These are phyloP conservation scores for Selene dorsalis DNA, from an alignment of 2,797 vertebrate species.

Conservation along the genomic window DNA sequence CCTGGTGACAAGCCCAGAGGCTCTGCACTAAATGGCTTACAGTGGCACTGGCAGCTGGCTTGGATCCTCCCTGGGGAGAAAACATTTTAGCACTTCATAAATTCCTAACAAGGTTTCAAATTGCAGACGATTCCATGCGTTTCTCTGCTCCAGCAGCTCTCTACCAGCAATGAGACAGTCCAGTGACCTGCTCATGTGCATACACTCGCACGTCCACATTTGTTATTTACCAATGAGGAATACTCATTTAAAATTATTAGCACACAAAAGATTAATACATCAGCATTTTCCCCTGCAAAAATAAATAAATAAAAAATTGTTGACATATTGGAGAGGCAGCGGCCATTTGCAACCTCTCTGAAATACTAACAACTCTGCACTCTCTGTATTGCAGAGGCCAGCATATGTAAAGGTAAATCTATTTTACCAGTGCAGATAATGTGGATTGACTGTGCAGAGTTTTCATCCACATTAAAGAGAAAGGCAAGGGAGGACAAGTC, in stretches of 20 bases:
- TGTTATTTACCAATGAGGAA: constrained; percentile 43
- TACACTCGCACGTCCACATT: constrained; percentile 34
- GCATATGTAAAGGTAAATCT: not conserved
- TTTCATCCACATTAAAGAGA: constrained; percentile 3
- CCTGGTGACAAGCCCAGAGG: constrained; percentile 68
- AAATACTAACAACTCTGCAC: constrained; percentile 23
- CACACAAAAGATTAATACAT: constrained; percentile 39
- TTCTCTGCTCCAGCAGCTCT: constrained; percentile 86
- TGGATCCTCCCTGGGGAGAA: constrained; percentile 90
- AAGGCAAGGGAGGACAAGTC: not conserved
- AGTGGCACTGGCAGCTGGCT: constrained; percentile 90
- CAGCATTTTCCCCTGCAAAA: constrained; percentile 1
- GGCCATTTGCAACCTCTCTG: constrained; percentile 23
- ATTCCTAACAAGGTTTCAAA: constrained; percentile 99
- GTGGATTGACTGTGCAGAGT: not conserved
- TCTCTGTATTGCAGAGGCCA: constrained; percentile 5
- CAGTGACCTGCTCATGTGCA: constrained; percentile 55
- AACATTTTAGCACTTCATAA: constrained; percentile 99
- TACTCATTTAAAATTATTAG: constrained; percentile 36
- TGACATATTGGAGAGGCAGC: constrained; percentile 41
- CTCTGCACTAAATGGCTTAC: constrained; percentile 80
- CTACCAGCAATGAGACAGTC: constrained; percentile 63
- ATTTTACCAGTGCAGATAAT: constrained; percentile 9
- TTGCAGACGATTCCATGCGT: constrained; percentile 89
- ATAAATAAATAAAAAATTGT: too few species aligned